Evolutionary conservation across 2,888 invertebrate species (phyloP).

Genomic region (Dasysyrphus tricinctus): DNA sequence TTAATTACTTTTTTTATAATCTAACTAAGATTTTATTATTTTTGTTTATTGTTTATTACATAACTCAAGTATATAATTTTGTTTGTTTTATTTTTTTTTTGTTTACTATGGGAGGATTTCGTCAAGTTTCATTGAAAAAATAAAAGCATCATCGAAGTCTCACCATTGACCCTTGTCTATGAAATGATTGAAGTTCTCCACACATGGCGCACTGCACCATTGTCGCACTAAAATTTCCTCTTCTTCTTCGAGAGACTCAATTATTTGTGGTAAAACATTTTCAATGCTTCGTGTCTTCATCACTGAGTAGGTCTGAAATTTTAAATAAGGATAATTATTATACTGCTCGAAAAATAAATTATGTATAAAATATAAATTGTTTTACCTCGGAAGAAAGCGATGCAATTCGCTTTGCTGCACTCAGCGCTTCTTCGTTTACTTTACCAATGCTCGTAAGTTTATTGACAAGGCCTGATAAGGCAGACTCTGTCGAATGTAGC

Average conservation of each 20-base stretch:
- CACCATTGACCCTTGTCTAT: conserved; percentile 78
- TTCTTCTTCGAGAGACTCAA: conserved; percentile 80
- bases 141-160: neutral
- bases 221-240: conserved; percentile 81
- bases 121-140: conserved; percentile 1
- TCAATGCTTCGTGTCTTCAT: conserved; percentile 78
- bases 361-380: neutral
- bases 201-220: conserved; percentile 81
- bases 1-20: neutral
- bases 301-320: conserved; percentile 79
- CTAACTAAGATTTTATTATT: conserved; percentile 10
- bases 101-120: conserved; percentile 1
- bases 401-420: conserved; percentile 87
- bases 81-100: conserved; percentile 11
- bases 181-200: conserved; percentile 81
- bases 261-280: conserved; percentile 77
- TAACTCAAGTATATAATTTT: conserved; percentile 36
- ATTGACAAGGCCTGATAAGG: conserved; percentile 90
- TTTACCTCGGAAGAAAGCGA: conserved; percentile 89
- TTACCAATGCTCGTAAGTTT: conserved; percentile 91
- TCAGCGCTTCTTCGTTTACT: conserved; percentile 90
- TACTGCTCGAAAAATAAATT: neutral
- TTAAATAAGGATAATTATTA: conserved; percentile 37
- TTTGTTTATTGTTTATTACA: conserved; percentile 22
- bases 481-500: conserved; percentile 92